Evolutionary conservation across 1,140 invertebrate genomes (phyloP), one percentile per base, ranked within the genome.

Genomic region (Lysiphlebus fabarum): DNA sequence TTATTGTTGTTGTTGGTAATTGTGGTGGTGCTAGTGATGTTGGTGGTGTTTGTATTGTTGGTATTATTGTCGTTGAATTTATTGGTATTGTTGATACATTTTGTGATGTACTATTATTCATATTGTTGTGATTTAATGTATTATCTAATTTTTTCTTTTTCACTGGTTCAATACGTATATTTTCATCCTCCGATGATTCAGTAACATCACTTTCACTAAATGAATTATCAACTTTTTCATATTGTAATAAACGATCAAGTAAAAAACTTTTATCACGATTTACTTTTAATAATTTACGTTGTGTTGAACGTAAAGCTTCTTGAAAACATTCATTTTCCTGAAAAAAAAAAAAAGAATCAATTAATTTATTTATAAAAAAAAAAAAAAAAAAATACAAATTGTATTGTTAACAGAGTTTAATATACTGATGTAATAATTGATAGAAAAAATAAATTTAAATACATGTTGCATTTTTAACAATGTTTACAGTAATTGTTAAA

Each of bases 261-360:
- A 95, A 78, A 73, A 94, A 95, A 65, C 87, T 91, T 69, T 90
- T 85, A 70, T 96, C 92, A 70, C 90, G 82, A 38, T 90, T 90
- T 1, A 93, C 89, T 77, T 91, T 91, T 3, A 96, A 75, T 36
- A 96, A 73, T 66, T 91, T 86, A 51, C 92, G 85, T 70, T 96
- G 93, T 57, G 91, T 89, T 63, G 87, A 89, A 57, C 90, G 82
- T n/a, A 97, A 73, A 43, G 93, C 88, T 82, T 94, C 91, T 84
- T 94, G 87, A 75, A 96, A 95, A 76, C 91, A 92, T 80, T 96
- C 93, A 83, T 97, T 96, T 82, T 97, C 91, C 91, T 94, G 67
- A 62, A 45, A 44, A 59, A 41, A 45, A 43, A 61, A 12, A 49
- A 17, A 3, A 2, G n/a, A 26, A 26, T 26, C n/a, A n/a, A n/a